Base-by-base conservation (phyloP, 2,888 invertebrate genomes). In the Apodemia mormo region DNA sequence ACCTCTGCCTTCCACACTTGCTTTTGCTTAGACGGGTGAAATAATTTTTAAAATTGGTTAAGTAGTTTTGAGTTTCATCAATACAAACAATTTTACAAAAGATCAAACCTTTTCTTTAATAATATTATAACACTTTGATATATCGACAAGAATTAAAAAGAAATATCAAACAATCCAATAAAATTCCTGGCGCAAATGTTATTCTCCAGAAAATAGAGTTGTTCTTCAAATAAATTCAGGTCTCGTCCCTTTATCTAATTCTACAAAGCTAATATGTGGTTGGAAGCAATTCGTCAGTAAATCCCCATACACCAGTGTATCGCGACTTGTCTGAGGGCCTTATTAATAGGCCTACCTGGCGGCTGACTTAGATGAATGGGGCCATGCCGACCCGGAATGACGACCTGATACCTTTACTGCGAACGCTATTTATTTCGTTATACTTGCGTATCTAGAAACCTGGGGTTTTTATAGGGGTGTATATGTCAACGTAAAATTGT, bases 261-360 rank as follows among this genome's bases (percentile, higher is more conserved):
- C 10, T 30, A 58, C 58, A 30, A 58, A 58, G 58, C 58, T 58
- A 58, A 58, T 58, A 58, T 58, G 58, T 58, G 58, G 58, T 58
- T 58, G 58, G 58, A 58, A 58, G 43, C 64, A n/a, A 68, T 64
- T 64, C 37, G 52, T 68, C 68, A 64, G 64, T 49, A 29, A 52
- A 65, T 68, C 64, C 66, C 52, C 52, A 65, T 64, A 61, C 43
- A 45, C 33, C 66, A 66, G 52, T 66, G 52, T 52, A 66, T 66
- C 66, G 64, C 65, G 68, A 64, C 68, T 64, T 64, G 68, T 65
- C 64, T 66, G 43, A 43, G 66, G 29, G 40, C 78, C 74, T 72
- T 80, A 81, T 81, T 78, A 80, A 81, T 82, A 78, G 74, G 78
- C 73, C 73, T 79, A 81, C 80, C 79, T 79, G 80, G 74, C 72